Evolutionary conservation across 2,888 invertebrate genomes (phyloP), one percentile per base, ranked within the genome.

Genomic region (Nezara viridula): DNA sequence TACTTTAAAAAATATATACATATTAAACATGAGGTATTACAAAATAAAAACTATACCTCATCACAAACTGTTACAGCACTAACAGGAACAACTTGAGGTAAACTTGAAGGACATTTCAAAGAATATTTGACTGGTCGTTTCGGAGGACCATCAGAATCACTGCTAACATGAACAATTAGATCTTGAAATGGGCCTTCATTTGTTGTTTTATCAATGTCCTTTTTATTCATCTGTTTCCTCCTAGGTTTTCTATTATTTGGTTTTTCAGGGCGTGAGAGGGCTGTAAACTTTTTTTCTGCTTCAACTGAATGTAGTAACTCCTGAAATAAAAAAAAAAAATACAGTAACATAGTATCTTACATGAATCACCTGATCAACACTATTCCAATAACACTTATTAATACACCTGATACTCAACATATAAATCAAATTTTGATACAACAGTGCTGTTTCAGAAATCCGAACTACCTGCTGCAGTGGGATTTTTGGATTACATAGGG

Each of bases 281-380:
- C 89, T n/a, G 90, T 73, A 77, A 85, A 90, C 55, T 90, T 90
- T 81, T 90, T 90, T 81, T 90, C 90, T 77, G 89, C 86, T 32
- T 91, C 91, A 14, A 90, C 90, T n/a, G 90, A 90, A 60, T 91
- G 90, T 7, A 91, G 88, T 24, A 91, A 86, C 85, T 90, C 91
- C 91, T 91, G 77, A 90, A 88, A 89, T 24, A 73, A 27, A 21
- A 86, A 40, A 73, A 86, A 89, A 37, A 52, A 10, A 89, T n/a
- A 55, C 10, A 21, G 49, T 85, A 24, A 89, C 7, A 50, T 5
- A 50, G 50, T 50, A 50, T n/a, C 7, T 21, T 50, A 21, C 19
- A 50, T 50, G 50, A 7, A 50, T 21, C 21, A 21, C 2, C 21
- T 50, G 21, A 50, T 50, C 21, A 21, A 50, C 21, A 50, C 50